These are phyloP conservation scores for Heliconius erato DNA, from an alignment of 2,888 invertebrate species.

Conservation along the genomic window DNA sequence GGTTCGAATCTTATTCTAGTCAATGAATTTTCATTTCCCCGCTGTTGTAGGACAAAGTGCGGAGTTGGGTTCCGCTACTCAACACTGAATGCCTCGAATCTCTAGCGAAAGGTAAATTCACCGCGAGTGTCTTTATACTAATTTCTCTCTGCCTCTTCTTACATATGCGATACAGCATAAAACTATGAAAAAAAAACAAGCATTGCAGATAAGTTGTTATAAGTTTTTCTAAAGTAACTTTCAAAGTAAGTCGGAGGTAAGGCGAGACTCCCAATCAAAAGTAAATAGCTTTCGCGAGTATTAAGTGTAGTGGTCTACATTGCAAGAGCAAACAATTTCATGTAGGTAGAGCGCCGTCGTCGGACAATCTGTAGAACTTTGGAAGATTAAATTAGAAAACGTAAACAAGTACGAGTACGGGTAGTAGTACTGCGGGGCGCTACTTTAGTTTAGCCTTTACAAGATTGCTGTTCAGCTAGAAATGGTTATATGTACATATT, in stretches of 20 bases:
- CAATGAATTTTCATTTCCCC: no score
- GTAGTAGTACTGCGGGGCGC: neutral
- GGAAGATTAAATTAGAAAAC: constrained; percentile 37
- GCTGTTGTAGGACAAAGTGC: no score
- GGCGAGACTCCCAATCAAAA: constrained; percentile 2
- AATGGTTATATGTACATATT: neutral
- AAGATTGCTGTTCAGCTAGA: neutral
- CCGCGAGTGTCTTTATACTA: no score
- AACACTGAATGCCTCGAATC: no score
- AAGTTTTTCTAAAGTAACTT: neutral
- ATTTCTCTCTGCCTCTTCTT: no score
- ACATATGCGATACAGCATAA: neutral
- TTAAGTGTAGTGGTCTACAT: constrained; percentile 32
- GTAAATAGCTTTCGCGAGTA: constrained; percentile 17
- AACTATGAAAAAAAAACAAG: neutral
- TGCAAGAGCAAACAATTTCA: constrained; percentile 38
- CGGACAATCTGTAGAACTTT: constrained; percentile 33
- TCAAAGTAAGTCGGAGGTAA: neutral
- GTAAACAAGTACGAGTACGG: constrained; percentile 28
- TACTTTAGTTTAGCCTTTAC: constrained; percentile 7
- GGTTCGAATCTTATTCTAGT: no score
- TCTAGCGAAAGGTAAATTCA: no score
- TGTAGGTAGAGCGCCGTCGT: constrained; percentile 13
- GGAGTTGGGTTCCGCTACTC: no score
- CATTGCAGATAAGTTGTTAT: neutral